These are phyloP conservation scores for Episyrphus balteatus DNA, from an alignment of 1,140 invertebrate species.

Conservation along the genomic window DNA sequence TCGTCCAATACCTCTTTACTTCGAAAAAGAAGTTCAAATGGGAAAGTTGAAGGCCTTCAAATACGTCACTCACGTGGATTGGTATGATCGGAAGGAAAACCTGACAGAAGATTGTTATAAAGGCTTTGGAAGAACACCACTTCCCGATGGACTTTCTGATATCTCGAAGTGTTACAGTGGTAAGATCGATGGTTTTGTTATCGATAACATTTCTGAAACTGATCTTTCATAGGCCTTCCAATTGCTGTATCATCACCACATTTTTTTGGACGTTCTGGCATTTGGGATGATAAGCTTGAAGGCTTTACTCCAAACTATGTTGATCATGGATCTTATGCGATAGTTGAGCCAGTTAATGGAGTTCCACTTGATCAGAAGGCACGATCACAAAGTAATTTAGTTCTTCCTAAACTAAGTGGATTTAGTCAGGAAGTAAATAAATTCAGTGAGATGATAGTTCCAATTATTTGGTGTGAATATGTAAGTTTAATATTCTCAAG, in stretches of 20 bases:
- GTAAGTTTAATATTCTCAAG: constrained; percentile 37
- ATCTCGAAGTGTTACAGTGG: constrained; percentile 42
- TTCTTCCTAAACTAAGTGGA: constrained; percentile 37
- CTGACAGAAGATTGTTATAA: constrained; percentile 3
- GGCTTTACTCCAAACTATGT: constrained; percentile 44
- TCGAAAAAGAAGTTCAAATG: constrained; percentile 16
- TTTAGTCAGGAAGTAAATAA: constrained; percentile 36
- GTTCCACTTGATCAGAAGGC: constrained; percentile 4
- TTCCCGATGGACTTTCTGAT: constrained; percentile 42
- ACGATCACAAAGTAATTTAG: constrained; percentile 4
- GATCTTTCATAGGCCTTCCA: constrained; percentile 44
- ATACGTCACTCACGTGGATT: constrained; percentile 1
- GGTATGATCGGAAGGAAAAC: constrained; percentile 4
- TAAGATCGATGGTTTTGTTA: constrained; percentile 9
- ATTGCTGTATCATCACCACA: constrained; percentile 54
- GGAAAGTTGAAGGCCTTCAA: not conserved
- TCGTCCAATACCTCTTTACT: constrained; percentile 41
- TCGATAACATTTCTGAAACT: not conserved
- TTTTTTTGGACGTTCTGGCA: constrained; percentile 45
- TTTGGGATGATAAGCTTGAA: constrained; percentile 39
- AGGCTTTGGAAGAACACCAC: not conserved
- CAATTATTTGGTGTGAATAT: constrained; percentile 52
- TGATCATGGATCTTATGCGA: constrained; percentile 46
- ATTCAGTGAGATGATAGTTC: constrained; percentile 44
- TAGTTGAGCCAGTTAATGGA: constrained; percentile 41